phyloP scores from a whole-genome alignment of 35 echinoderm and acorn worm species.

The Hemicentrotus pulcherrimus region DNA sequence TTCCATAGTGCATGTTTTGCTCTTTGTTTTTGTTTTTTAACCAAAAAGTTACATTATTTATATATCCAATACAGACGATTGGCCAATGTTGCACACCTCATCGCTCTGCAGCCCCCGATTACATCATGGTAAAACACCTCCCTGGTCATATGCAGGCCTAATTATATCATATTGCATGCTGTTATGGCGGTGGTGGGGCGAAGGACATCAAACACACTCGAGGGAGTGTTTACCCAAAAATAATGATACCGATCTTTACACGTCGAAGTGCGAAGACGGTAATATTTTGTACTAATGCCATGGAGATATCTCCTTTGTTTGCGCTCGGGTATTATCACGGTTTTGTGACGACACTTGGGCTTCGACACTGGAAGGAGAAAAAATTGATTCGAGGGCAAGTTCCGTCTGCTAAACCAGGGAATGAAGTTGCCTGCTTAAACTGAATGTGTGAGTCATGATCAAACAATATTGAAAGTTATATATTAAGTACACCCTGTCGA shows the following conservation, averaged over 20 bases:
- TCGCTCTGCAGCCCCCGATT: no score
- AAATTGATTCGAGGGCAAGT: background rate
- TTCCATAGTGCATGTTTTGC: no score
- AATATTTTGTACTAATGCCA: background rate
- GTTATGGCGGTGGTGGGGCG: background rate
- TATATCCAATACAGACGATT: no score
- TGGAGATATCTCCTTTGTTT: background rate
- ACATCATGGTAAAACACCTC: no score
- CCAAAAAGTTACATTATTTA: no score
- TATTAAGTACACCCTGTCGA: background rate
- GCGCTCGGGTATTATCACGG: background rate
- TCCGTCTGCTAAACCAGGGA: background rate
- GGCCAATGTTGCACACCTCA: no score
- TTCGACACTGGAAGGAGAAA: background rate
- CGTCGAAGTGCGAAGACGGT: background rate
- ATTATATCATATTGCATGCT: background rate
- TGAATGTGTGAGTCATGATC: background rate
- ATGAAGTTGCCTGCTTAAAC: background rate
- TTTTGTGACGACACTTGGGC: background rate
- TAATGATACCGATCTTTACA: background rate
- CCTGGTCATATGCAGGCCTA: no score
- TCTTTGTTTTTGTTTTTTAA: no score
- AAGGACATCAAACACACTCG: background rate
- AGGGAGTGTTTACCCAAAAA: background rate
- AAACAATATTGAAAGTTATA: background rate